Base-by-base conservation (phyloP, 2,113 vertebrate species). In the Pycnonotus jocosus region DNA sequence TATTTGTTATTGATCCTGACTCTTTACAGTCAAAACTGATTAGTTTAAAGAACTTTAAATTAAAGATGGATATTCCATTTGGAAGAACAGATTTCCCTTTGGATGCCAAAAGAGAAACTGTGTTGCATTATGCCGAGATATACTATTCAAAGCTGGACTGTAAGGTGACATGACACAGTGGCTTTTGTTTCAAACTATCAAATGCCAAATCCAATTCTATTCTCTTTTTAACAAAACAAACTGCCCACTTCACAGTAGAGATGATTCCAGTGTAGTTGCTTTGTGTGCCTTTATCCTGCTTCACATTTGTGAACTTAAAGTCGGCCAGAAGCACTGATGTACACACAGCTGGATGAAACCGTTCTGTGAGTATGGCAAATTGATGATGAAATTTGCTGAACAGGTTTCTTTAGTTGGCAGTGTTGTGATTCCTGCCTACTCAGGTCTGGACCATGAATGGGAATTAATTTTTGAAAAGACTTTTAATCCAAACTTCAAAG, bases 201-300 rank as follows among this genome's bases (percentile, higher is more conserved):
- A 91, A 81, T 1, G 6, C 42, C 45, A 66, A 68, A 89, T 87
- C 30, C 31, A 47, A 23, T 81, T 79, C 82, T 37, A 56, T 83
- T 86, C 30, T 95, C 22, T 90, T 91, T 92, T 88, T n/a, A 77
- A 91, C 73, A 94, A 93, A 91, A 82, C 64, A 70, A 93, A 42
- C 38, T 86, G 53, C 42, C 21, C 31, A 12, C 37, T 81, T 78
- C 37, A 84, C 78, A 72, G 24, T 3, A 83, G 44, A 78, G 35
- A 82, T 72, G 33, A 51, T 74, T 74, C 73, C 37, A 78, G 37
- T 50, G 5, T 27, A 81, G 81, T 12, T 54, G 54, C 24, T 93
- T 86, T 86, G 27, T 81, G 38, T 68, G 83, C 12, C 48, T 90
- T 86, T 69, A 88, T 85, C 33, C 58, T 44, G 6, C 45, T 64